Percentiles rank a stretch among this genome's conserved stretches.
These are phyloP conservation scores for Oxyscelio sp. DNA, from an alignment of 2,888 invertebrate species.

Conservation along the genomic window DNA sequence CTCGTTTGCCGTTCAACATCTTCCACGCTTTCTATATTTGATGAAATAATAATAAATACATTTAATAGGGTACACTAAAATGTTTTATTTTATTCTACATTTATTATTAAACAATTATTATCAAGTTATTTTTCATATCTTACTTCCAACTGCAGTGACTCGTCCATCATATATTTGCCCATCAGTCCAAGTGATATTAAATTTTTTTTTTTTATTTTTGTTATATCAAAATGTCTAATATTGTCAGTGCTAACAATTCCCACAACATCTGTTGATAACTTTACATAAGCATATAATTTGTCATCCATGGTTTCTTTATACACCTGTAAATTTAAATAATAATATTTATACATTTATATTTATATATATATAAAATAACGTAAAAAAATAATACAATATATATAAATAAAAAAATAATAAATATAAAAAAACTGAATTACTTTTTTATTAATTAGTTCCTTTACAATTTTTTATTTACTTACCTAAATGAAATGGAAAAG, in stretches of 20 bases:
- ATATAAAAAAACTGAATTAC: too few relatives aligned
- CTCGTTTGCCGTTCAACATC: background rate
- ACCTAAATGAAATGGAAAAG: too few relatives aligned
- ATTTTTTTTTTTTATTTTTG: conserved; percentile 5
- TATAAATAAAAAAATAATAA: too few relatives aligned
- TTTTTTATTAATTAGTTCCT: too few relatives aligned
- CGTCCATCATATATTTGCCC: conserved; percentile 1
- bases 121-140: background rate
- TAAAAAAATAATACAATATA: too few relatives aligned
- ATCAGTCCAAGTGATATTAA: conserved; percentile 12
- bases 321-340: too few relatives aligned
- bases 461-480: too few relatives aligned
- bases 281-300: conserved; percentile 11
- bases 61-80: background rate
- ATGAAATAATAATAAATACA: too few relatives aligned
- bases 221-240: conserved; percentile 7
- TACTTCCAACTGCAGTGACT: conserved; percentile 6
- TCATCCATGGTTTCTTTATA: background rate
- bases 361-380: too few relatives aligned
- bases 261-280: background rate
- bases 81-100: background rate
- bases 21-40: background rate
- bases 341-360: too few relatives aligned
- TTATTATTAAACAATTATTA: background rate
- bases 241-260: background rate